Evolutionary conservation across 2,888 invertebrate genomes (phyloP).

Genomic region (Cryptophagus acutangulus): DNA sequence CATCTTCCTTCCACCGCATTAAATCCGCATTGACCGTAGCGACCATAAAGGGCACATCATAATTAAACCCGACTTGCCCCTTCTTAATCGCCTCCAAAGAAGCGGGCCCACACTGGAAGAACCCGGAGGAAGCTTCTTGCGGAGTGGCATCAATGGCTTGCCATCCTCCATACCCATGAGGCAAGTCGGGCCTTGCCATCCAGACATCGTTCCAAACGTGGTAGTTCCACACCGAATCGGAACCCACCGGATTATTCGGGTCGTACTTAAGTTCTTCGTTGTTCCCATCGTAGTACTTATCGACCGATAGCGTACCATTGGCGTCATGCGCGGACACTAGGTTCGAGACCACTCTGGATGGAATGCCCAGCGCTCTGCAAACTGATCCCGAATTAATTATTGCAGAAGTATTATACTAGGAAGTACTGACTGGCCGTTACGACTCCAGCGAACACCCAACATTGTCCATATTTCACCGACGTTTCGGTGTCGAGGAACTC

Average conservation of each 20-base stretch:
- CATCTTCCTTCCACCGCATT: slow-evolving; percentile 71
- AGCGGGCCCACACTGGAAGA: slow-evolving; percentile 75
- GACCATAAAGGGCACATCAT: slow-evolving; percentile 73
- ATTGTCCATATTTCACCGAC: slow-evolving; percentile 76
- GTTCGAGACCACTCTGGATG: slow-evolving; percentile 76
- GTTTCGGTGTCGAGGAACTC: slow-evolving; percentile 61
- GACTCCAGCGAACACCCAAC: slow-evolving; percentile 84
- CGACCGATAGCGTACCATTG: slow-evolving; percentile 71
- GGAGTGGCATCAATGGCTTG: slow-evolving; percentile 84
- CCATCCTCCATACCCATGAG: slow-evolving; percentile 80
- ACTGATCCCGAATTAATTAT: slow-evolving; percentile 48
- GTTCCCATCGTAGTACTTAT: slow-evolving; percentile 65
- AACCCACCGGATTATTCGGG: slow-evolving; percentile 61
- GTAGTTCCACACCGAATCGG: slow-evolving; percentile 83
- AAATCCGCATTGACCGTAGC: slow-evolving; percentile 81
- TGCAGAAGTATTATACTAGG: slow-evolving; percentile 5
- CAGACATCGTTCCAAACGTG: slow-evolving; percentile 87
- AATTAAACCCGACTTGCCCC: slow-evolving; percentile 69
- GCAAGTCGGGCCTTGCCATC: slow-evolving; percentile 77
- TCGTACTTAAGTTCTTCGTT: slow-evolving; percentile 63
- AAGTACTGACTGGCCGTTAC: slow-evolving; percentile 65
- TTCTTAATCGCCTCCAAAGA: slow-evolving; percentile 72
- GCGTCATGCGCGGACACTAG: slow-evolving; percentile 82
- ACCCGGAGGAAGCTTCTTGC: slow-evolving; percentile 68
- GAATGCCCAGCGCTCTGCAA: slow-evolving; percentile 75